Percentiles rank a stretch among this genome's conserved stretches.
Conservation (phyloP, 2,113 vertebrate genomes). For the Monopterus albus region DNA sequence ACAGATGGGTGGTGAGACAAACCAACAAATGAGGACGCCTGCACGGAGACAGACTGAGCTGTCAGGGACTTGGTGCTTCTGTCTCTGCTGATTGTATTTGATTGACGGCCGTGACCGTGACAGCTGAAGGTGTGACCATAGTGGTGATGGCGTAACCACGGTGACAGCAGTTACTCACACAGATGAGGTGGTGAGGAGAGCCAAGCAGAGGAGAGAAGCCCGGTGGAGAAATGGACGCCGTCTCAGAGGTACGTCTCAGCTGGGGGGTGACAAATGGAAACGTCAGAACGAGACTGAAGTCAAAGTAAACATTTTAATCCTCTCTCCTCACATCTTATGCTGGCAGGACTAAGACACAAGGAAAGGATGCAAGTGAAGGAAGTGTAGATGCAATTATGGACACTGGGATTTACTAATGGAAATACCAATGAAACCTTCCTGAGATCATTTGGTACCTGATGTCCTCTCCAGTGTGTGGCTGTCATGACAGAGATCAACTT, state of each 20-base stretch:
- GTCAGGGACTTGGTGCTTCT: slow-evolving; percentile 6
- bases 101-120: slow-evolving; percentile 42
- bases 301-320: background rate
- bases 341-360: no score
- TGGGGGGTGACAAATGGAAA: slow-evolving; percentile 71
- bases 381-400: no score
- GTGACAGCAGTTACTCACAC: slow-evolving; percentile 57
- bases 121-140: slow-evolving; percentile 8
- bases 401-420: no score
- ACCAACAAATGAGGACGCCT: slow-evolving; percentile 7
- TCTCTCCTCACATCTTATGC: no score
- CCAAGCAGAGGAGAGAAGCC: slow-evolving; percentile 90
- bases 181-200: slow-evolving; percentile 92
- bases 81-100: slow-evolving; percentile 11
- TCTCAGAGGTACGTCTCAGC: slow-evolving; percentile 93
- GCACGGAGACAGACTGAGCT: slow-evolving; percentile 9
- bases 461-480: no score
- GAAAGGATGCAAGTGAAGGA: no score
- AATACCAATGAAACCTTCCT: no score
- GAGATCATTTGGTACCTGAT: no score
- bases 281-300: slow-evolving; percentile 24
- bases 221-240: slow-evolving; percentile 91
- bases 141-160: slow-evolving; percentile 8
- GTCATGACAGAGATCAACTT: no score
- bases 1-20: background rate